Evolutionary conservation across 64 coral and sea anemone species (phyloP).

Genomic region (Montipora sp.): DNA sequence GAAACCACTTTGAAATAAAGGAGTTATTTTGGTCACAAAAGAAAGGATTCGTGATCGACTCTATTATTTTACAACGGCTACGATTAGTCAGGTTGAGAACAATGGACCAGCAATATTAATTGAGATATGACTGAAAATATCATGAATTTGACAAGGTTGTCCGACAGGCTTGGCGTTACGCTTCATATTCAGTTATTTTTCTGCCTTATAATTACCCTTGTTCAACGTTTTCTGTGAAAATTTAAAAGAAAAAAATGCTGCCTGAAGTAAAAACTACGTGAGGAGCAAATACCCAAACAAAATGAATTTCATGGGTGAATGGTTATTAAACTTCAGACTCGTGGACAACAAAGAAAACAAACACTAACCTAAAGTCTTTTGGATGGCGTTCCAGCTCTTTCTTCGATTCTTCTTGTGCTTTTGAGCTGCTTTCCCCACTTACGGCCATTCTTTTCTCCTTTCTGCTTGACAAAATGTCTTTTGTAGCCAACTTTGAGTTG

Average conservation of each 20-base stretch:
- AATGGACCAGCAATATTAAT: neutral
- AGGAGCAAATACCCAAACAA: constrained; percentile 27
- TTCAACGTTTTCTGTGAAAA: constrained; percentile 6
- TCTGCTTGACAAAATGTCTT: constrained; percentile 9
- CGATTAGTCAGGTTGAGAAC: neutral
- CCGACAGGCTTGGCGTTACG: neutral
- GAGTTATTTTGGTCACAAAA: neutral
- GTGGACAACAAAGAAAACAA: neutral
- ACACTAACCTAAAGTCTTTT: constrained; percentile 91
- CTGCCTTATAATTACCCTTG: neutral
- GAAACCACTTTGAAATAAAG: neutral
- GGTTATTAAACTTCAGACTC: neutral
- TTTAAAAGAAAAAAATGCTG: neutral
- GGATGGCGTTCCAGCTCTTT: constrained; percentile 84
- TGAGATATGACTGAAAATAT: neutral
- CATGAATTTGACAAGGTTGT: neutral
- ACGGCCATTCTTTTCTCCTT: constrained; percentile 95
- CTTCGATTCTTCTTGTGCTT: constrained; percentile 81
- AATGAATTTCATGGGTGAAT: constrained; percentile 41
- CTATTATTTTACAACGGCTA: neutral
- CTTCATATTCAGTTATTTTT: neutral
- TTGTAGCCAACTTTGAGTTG: neutral
- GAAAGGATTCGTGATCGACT: neutral
- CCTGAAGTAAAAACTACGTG: neutral
- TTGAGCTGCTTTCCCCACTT: constrained; percentile 93